Evolutionary conservation across 2,113 vertebrate species (phyloP).

Genomic region (Microcebus ravelobensis): DNA sequence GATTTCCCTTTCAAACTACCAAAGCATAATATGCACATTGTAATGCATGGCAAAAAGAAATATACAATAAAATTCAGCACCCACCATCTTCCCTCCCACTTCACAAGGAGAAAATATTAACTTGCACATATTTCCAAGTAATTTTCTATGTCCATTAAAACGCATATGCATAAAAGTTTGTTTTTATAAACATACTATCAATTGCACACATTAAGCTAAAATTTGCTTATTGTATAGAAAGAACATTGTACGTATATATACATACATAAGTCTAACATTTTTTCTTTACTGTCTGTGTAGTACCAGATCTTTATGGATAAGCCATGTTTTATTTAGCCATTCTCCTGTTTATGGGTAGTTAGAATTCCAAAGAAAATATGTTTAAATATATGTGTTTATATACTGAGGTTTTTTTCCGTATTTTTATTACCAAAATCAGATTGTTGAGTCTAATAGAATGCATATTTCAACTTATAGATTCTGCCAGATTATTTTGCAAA

Average conservation of each 20-base stretch:
- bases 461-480: neutral
- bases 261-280: neutral
- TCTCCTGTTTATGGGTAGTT: neutral
- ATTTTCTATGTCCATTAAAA: neutral
- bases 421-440: neutral
- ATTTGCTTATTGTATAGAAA: neutral
- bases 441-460: neutral
- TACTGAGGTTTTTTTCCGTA: neutral
- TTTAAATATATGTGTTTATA: neutral
- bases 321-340: neutral
- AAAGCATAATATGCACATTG: neutral
- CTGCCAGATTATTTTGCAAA: neutral
- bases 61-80: neutral
- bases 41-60: neutral
- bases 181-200: neutral
- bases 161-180: neutral
- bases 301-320: neutral
- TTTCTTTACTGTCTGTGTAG: neutral
- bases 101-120: neutral
- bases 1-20: neutral
- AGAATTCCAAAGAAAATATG: neutral
- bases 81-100: rapidly evolving
- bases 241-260: neutral
- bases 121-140: neutral
- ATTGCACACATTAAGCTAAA: neutral